Base-by-base conservation (phyloP, 2,797 vertebrate species). In the Psittacula echo region DNA sequence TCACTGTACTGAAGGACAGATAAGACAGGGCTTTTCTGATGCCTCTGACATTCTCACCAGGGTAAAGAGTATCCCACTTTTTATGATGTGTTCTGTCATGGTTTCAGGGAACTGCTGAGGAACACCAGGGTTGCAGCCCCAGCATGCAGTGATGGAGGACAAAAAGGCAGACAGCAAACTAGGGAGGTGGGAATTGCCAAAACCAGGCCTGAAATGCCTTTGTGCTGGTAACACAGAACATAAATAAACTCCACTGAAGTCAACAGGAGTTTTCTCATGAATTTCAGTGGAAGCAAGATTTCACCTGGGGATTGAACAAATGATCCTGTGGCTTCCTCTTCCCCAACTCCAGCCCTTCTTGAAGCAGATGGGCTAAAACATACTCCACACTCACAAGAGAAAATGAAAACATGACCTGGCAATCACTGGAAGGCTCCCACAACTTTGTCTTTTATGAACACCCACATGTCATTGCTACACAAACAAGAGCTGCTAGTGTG, bases 401-500 rank as follows among this genome's bases (percentile, higher is more conserved):
- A 21, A 71, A 27, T 21, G 56, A 60, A n/a, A 85, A 91, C 68
- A n/a, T 1, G 94, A 68, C 92, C 94, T 83, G 89, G 94, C 94
- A 80, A 51, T 18, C 42, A 2, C 3, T n/a, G 76, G 44, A 29
- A 74, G 83, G 84, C 62, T 91, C 73, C 85, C 92, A 60, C 92
- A 62, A 21, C 85, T 79, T 22, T 3, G 24, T 56, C 78, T 84
- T 24, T 9, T 3, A 60, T 19, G 21, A 77, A 87, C 98, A 5
- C 89, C 92, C 78, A 85, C 81, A 15, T 45, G 84, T 30, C 81
- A 39, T 9, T 50, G 85, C 94, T 84, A 86, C 75, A 84, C 86
- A 62, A 81, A 87, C 91, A 80, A 48, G 86, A 91, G 71, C 94
- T 95, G 93, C 94, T 84, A 68, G 85, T 29, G 92, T 68, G 87